Evolutionary conservation across 2,113 vertebrate genomes (phyloP).

Genomic region (Petrocephalus zakoni): DNA sequence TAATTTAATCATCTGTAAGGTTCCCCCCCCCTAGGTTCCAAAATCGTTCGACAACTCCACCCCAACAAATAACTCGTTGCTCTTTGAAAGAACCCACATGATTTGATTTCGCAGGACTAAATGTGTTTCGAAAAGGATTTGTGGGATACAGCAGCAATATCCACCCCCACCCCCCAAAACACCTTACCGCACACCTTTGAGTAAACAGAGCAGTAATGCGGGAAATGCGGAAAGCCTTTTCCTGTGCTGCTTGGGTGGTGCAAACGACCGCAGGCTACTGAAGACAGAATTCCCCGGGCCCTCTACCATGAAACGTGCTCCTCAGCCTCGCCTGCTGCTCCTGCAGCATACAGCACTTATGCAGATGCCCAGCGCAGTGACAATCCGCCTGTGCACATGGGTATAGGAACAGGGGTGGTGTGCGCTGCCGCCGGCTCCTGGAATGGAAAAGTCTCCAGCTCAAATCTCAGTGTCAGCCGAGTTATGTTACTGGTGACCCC

Average conservation of each 20-base stretch:
- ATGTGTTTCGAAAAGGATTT: conserved; percentile 25
- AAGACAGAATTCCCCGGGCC: too few relatives aligned
- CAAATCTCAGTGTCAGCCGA: not conserved
- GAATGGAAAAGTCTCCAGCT: not conserved
- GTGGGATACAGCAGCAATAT: conserved; percentile 13
- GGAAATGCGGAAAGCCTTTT: conserved; percentile 15
- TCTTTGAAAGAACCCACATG: conserved; percentile 11
- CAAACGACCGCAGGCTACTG: not conserved
- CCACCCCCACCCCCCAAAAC: conserved; percentile 18
- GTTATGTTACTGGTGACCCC: not conserved
- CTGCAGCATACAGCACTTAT: too few relatives aligned
- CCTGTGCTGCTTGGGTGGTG: not conserved
- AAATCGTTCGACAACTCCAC: conserved; percentile 28
- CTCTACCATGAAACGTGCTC: too few relatives aligned
- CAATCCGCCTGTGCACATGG: too few relatives aligned
- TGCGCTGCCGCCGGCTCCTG: not conserved
- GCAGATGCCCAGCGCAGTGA: too few relatives aligned
- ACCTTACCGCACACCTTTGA: conserved; percentile 27
- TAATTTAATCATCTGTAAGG: conserved; percentile 29
- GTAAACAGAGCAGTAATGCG: conserved; percentile 49
- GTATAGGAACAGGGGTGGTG: too few relatives aligned
- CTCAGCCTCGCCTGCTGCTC: too few relatives aligned
- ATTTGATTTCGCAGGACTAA: conserved; percentile 23
- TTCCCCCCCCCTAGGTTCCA: conserved; percentile 4
- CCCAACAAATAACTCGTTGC: conserved; percentile 27